Evolutionary conservation across 2,113 vertebrate genomes (phyloP), one percentile per base, ranked within the genome.

Genomic region (Tapirus terrestris): DNA sequence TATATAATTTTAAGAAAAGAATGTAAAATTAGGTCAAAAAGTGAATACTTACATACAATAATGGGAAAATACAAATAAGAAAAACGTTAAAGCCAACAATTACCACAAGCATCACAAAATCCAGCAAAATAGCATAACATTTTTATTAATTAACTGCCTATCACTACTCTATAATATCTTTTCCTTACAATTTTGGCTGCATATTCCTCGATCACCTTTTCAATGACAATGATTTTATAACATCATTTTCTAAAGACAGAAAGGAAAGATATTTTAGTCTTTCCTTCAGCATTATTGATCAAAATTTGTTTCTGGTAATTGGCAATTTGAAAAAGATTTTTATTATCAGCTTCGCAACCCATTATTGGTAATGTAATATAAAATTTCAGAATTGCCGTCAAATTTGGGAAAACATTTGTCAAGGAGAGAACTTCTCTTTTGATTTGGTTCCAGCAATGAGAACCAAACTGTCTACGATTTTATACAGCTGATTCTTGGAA

Each of bases 301-400:
- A 61, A 94, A 95, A 61, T 86, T 88, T 80, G 23, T 60, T 91
- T 89, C 53, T 65, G 16, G 82, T 85, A 77, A 67, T 58, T 85
- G 25, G 21, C n/a, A 76, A 23, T 67, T 85, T 63, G 87, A 87
- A 58, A 36, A 43, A 0, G 16, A 11, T 8, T 68, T 87, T 39
- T 76, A 6, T 73, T 96, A 81, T 60, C 29, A 63, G 8, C 58
- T 79, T 94, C n/a, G 63, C 16, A 77, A 43, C 29, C 92, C 45
- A 72, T 48, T 82, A 36, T 63, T 31, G 21, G n/a, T 36, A 81
- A 53, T 31, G 2, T 27, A 93, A 72, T 61, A 29, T 8, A 88
- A 68, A 61, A 73, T 56, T 75, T 85, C 67, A 91, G 39, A 83
- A 94, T 94, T 90, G 6, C 21, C 10, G 77, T 58, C 20, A 81